Evolutionary conservation across 2,888 invertebrate genomes (phyloP).

Genomic region (Cerastis rubricosa): DNA sequence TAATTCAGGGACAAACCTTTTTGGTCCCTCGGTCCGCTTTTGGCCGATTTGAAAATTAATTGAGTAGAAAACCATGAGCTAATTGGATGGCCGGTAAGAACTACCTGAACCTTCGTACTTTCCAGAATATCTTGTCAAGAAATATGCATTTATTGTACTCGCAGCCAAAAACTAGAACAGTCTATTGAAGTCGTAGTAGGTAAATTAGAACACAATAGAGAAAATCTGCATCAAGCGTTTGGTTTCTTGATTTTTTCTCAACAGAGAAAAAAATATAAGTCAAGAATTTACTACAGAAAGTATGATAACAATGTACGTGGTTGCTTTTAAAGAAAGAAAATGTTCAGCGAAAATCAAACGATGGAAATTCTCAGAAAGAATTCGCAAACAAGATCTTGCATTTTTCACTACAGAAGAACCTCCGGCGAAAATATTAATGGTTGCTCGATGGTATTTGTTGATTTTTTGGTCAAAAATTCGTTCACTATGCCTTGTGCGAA

Average conservation of each 20-base stretch:
- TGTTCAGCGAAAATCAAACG: background rate
- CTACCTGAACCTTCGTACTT: background rate
- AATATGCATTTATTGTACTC: background rate
- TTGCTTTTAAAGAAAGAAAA: background rate
- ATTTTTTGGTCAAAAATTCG: too few species aligned
- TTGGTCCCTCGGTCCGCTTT: constrained; percentile 41
- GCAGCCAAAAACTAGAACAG: background rate
- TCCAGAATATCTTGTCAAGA: background rate
- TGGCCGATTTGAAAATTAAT: constrained; percentile 49
- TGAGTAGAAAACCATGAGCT: constrained; percentile 36
- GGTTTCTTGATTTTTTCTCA: background rate
- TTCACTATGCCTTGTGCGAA: too few species aligned
- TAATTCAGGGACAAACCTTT: constrained; percentile 51
- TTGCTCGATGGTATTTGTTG: too few species aligned
- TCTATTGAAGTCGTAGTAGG: background rate
- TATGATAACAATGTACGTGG: background rate
- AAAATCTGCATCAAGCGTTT: background rate
- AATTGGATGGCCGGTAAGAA: constrained; percentile 41
- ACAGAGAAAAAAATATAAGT: background rate
- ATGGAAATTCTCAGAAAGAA: background rate
- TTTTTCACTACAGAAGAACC: background rate
- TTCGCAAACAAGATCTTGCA: background rate
- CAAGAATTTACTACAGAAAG: background rate
- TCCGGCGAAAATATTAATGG: background rate
- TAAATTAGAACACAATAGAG: background rate